A percentile compares a stretch with the other conserved stretches of the same genome.
Evolutionary conservation across 2,113 vertebrate genomes (phyloP).

Genomic region (Cynoglossus semilaevis): DNA sequence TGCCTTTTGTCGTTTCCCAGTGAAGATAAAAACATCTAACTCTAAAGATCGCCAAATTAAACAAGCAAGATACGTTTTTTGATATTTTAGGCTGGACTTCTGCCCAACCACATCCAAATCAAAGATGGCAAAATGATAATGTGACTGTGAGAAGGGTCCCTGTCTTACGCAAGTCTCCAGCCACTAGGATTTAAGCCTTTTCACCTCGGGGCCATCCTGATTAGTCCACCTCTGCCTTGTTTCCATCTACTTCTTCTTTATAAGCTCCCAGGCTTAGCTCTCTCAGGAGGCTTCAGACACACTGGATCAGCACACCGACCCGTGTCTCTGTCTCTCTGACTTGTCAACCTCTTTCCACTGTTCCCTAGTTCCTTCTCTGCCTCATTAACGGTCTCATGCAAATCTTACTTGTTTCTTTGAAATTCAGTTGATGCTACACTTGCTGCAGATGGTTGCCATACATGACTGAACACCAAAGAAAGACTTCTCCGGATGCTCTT

Average conservation of each 20-base stretch:
- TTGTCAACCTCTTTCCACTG: constrained; percentile 4
- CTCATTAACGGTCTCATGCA: constrained; percentile 27
- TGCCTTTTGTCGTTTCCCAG: too few species aligned
- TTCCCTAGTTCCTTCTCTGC: neutral
- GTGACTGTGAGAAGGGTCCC: constrained; percentile 25
- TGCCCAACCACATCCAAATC: constrained; percentile 10
- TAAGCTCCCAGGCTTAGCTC: constrained; percentile 68
- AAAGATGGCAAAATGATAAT: constrained; percentile 15
- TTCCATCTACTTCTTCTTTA: constrained; percentile 62
- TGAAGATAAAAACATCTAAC: too few species aligned
- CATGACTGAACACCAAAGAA: neutral
- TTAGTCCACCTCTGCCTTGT: constrained; percentile 64
- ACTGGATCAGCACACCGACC: constrained; percentile 55
- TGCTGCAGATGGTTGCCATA: neutral
- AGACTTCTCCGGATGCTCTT: constrained; percentile 6
- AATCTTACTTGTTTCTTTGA: neutral
- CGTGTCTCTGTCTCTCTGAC: constrained; percentile 38
- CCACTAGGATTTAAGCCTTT: constrained; percentile 46
- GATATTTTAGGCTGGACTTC: too few species aligned
- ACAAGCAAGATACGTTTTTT: too few species aligned
- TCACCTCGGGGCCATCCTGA: constrained; percentile 59
- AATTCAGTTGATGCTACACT: constrained; percentile 12
- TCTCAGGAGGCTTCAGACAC: constrained; percentile 43
- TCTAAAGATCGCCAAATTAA: too few species aligned
- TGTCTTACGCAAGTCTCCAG: constrained; percentile 42